Conservation (phyloP, 2,113 vertebrate genomes). For the Ginglymostoma cirratum region DNA sequence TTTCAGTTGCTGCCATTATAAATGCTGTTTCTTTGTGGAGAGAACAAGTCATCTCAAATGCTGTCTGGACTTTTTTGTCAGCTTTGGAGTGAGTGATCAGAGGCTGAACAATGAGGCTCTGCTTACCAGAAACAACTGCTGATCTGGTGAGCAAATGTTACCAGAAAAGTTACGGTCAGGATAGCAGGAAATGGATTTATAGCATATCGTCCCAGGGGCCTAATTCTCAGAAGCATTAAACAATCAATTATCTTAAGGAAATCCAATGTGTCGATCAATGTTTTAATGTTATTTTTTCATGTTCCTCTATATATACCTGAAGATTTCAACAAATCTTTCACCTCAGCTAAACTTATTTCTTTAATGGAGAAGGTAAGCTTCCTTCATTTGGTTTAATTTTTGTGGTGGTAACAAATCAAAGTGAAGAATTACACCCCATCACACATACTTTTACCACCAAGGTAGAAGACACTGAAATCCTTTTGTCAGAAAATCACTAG, state of each 20-base stretch:
- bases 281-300: background rate
- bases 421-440: background rate
- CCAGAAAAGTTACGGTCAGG: background rate
- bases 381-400: background rate
- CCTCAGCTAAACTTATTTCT: background rate
- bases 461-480: background rate
- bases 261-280: background rate
- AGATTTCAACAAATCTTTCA: background rate
- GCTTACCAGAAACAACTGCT: background rate
- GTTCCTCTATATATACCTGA: background rate
- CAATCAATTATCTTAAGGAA: background rate
- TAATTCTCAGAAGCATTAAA: background rate
- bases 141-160: background rate
- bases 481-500: background rate
- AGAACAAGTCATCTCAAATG: background rate
- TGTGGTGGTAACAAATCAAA: background rate
- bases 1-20: background rate
- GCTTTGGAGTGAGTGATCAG: background rate
- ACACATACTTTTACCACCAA: background rate
- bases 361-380: background rate
- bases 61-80: background rate
- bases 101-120: background rate
- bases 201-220: background rate
- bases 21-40: background rate
- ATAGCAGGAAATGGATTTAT: background rate